These are phyloP conservation scores for Oithona nana DNA, from an alignment of 2,888 invertebrate species.

Conservation along the genomic window DNA sequence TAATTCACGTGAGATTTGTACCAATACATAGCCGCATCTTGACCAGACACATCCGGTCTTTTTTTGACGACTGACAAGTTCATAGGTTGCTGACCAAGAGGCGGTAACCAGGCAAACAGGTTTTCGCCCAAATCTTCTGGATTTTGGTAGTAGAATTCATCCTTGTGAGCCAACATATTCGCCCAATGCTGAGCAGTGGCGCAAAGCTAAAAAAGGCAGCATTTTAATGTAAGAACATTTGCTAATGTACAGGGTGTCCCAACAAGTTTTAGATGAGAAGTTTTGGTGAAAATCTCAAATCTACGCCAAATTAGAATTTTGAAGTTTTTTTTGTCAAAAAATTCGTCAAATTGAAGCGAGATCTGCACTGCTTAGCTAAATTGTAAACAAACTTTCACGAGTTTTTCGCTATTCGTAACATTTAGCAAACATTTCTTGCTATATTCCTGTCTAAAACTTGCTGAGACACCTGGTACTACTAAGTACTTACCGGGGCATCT, in stretches of 20 bases:
- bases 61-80: neutral
- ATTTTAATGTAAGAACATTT: too few relatives aligned
- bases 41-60: neutral
- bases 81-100: neutral
- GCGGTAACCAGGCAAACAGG: neutral
- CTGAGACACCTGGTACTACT: neutral
- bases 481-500: neutral
- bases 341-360: too few relatives aligned
- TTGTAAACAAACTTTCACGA: too few relatives aligned
- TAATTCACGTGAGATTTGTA: neutral
- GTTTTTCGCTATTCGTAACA: too few relatives aligned
- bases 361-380: too few relatives aligned
- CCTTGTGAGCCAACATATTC: constrained; percentile 9
- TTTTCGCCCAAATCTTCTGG: neutral
- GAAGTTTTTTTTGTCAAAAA: too few relatives aligned
- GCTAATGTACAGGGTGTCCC: too few relatives aligned
- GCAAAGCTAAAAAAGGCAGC: constrained; percentile 2
- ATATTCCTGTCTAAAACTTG: too few relatives aligned
- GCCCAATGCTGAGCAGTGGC: constrained; percentile 11
- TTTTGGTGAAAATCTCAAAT: too few relatives aligned
- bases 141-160: constrained; percentile 7
- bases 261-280: too few relatives aligned
- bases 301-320: too few relatives aligned
- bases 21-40: constrained; percentile 7
- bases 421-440: too few relatives aligned